Evolutionary conservation across 2,797 vertebrate genomes (phyloP), one percentile per base, ranked within the genome.

Genomic region (Microctenopoma steveboyesi): DNA sequence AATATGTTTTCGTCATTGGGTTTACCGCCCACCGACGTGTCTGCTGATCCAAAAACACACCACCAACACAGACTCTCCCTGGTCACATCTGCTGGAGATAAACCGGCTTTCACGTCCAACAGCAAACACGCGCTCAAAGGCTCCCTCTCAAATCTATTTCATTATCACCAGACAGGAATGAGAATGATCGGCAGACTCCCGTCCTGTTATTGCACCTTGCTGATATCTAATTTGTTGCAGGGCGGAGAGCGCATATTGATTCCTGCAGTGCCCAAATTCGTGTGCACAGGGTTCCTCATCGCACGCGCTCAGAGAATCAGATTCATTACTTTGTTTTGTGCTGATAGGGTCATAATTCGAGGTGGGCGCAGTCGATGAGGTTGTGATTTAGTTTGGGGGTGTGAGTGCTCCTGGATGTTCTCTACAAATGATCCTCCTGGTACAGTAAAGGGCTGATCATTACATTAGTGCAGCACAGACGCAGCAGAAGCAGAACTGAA

Each of bases 291-390:
- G 57, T 14, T 71, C 63, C 66, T 70, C 73, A 72, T 77, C 70
- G 27, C 72, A 55, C 28, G 1, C 10, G 54, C 69, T 72, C 72
- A 18, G 30, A 76, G 60, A 69, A 75, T 63, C 60, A 3, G 64
- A 78, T 78, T 73, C 56, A 78, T 82, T 78, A 69, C 69, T 70
- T 66, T 60, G 60, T 54, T 73, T 71, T 73, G 76, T 69, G 84
- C 74, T 82, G 78, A 84, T 68, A 7, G 78, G 78, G 47, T 76
- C 74, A 63, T 81, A 84, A 88, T 75, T 74, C 58, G 43, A 73
- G 63, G 74, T 39, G 47, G 57, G 72, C 4, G 22, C 65, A 54
- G 86, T 67, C 43, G 49, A 77, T 82, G 74, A 76, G 74, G 61
- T 18, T 64, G 64, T 80, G 83, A 86, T 82, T 76, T 74, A 78